phyloP scores from a whole-genome alignment of 2,888 invertebrate species.

The Mellilla xanthometata region DNA sequence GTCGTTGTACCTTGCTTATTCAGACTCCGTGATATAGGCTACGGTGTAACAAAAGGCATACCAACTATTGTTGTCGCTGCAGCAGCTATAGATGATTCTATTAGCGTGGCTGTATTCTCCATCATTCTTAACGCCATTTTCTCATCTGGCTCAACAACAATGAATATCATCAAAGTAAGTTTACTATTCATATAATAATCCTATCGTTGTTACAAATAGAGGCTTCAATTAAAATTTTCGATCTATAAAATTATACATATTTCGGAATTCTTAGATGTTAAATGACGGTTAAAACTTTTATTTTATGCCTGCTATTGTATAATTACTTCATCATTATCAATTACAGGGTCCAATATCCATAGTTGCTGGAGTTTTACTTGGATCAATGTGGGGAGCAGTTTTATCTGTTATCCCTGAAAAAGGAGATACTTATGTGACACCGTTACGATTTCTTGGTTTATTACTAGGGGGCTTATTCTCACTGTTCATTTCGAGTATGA shows the following conservation, averaged over 20 bases:
- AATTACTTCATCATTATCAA: too few species aligned
- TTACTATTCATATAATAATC: too few species aligned
- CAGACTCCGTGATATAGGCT: constrained; percentile 86
- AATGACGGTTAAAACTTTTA: too few species aligned
- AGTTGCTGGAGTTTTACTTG: constrained; percentile 87
- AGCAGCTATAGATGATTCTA: constrained; percentile 93
- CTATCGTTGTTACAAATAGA: too few species aligned
- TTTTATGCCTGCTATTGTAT: too few species aligned
- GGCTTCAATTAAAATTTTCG: too few species aligned
- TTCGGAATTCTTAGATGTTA: too few species aligned
- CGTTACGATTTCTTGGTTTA: constrained; percentile 86
- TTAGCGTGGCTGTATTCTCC: constrained; percentile 94
- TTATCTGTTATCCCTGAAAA: constrained; percentile 88
- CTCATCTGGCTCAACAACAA: constrained; percentile 84
- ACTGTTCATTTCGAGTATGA: constrained; percentile 88
- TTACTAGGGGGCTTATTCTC: constrained; percentile 89
- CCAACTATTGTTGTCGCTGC: constrained; percentile 94
- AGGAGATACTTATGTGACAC: constrained; percentile 86
- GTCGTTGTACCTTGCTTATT: constrained; percentile 94
- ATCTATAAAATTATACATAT: too few species aligned
- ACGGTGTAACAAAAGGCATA: constrained; percentile 93
- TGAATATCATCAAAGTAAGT: constrained; percentile 84
- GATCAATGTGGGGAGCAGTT: constrained; percentile 87
- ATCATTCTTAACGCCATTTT: constrained; percentile 91
- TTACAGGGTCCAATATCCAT: constrained; percentile 85